Conservation (phyloP, 37 sponge, comb jelly and placozoan genomes). For the Agelas oroides region DNA sequence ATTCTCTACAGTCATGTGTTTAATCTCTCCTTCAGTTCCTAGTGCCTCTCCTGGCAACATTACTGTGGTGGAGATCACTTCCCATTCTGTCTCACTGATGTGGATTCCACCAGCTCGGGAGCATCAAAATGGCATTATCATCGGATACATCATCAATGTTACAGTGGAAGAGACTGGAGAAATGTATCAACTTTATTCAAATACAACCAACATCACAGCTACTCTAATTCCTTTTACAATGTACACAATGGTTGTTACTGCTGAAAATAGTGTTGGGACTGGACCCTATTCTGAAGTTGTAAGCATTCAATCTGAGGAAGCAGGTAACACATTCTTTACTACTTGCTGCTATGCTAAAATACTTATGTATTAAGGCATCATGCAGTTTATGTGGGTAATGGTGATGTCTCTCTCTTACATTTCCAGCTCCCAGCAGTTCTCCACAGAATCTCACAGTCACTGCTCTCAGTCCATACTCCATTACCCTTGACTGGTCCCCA, state of each 20-base stretch:
- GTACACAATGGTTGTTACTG: conserved; percentile 34
- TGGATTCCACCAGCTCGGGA: background rate
- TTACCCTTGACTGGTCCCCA: conserved; percentile 25
- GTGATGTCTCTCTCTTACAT: background rate
- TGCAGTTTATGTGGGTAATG: no score
- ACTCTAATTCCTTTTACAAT: conserved; percentile 33
- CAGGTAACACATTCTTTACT: background rate
- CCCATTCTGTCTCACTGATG: background rate
- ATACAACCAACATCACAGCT: background rate
- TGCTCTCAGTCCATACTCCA: background rate
- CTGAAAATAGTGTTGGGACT: conserved; percentile 9
- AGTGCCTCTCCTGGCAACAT: background rate
- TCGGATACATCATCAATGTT: conserved; percentile 6
- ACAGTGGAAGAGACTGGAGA: background rate
- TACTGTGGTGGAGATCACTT: background rate
- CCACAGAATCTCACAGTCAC: conserved; percentile 24
- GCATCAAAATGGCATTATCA: background rate
- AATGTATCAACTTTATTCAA: background rate
- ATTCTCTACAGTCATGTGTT: no score
- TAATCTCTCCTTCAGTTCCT: no score
- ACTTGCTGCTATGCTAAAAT: no score
- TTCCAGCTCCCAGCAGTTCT: conserved; percentile 23
- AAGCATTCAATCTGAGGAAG: conserved; percentile 10
- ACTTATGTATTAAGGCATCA: no score
- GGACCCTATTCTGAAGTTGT: conserved; percentile 31